Base-by-base conservation (phyloP, 2,888 invertebrate genomes). In the Callyntrura guangdongensis region DNA sequence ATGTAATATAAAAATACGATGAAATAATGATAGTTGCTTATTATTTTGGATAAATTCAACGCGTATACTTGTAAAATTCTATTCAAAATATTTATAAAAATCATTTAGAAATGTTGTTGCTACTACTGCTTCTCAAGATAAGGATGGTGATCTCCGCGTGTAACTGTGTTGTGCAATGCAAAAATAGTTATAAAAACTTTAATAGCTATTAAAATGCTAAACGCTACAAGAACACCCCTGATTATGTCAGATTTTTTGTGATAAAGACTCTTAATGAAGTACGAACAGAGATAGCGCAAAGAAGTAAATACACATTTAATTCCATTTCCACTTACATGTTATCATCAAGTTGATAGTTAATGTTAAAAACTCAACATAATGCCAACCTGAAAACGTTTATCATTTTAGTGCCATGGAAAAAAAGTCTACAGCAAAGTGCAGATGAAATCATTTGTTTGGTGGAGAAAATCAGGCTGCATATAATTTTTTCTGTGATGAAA, bases 161-260 rank as follows among this genome's bases (percentile, higher is more conserved):
- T 12, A 49, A 17, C 12, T n/a, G 49, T 12, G 17, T 61, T 61
- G 20, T 61, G 36, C 8, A 47, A 17, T 6, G 45, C 8, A 49
- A 74, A 74, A 74, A 25, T 74, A 6, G n/a, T 1, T 49, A 74
- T 17, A 74, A 74, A 22, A 74, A 22, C 74, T 85, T 59, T 79
- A 77, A 20, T 56, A 17, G 17, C 77, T 25, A 79, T 85, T 84
- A 84, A 89, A 84, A 89, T 61, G 59, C 67, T 90, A 85, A 90
- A 85, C 59, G 81, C 8, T 90, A 85, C 85, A 90, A 69, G 59
- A 20, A 20, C 22, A 56, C 69, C 45, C 0, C 53, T 25, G 83
- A 89, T 89, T 79, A 89, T 53, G 53, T 53, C 36, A 77, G 64
- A 79, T 87, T n/a, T 0, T 56, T 86, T 59, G 17, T 74, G 56